Evolutionary conservation across 1,140 invertebrate genomes (phyloP).

Genomic region (Nasonia giraulti): DNA sequence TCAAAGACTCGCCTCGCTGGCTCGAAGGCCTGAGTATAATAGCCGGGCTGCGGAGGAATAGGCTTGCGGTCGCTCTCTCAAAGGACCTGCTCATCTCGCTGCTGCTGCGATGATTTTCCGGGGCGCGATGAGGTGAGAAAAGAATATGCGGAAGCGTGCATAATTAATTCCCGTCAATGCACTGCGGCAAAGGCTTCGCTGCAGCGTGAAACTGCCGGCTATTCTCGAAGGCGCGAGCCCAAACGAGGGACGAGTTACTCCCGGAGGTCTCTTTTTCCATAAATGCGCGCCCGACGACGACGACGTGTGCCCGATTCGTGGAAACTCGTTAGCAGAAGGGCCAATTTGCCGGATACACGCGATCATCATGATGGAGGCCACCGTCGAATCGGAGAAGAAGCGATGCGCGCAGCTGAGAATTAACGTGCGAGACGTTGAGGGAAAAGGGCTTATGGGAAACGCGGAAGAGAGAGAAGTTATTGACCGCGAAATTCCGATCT

Average conservation of each 20-base stretch:
- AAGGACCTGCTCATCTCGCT: not conserved
- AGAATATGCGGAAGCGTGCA: slow-evolving; percentile 23
- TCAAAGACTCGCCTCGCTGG: not conserved
- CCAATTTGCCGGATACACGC: slow-evolving; percentile 16
- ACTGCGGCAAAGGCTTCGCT: not conserved
- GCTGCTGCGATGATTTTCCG: not conserved
- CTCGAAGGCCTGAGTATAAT: too few relatives aligned
- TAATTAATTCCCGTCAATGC: slow-evolving; percentile 25
- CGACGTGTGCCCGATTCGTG: slow-evolving; percentile 6
- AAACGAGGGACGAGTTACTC: slow-evolving; percentile 27
- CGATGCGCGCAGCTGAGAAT: not conserved
- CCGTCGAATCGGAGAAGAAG: not conserved
- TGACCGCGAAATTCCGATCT: not conserved
- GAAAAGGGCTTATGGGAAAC: not conserved
- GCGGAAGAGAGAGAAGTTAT: slow-evolving; percentile 10
- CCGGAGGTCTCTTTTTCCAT: slow-evolving; percentile 21
- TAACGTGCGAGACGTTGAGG: not conserved
- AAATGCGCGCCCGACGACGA: not conserved
- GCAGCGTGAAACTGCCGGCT: not conserved
- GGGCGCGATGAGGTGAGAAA: too few relatives aligned
- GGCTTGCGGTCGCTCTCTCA: not conserved
- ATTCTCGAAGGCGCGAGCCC: slow-evolving; percentile 2
- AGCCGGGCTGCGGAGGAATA: not conserved
- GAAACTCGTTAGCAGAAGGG: slow-evolving; percentile 28
- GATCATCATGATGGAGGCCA: not conserved